A percentile compares a stretch with the other conserved stretches of the same genome.
Evolutionary conservation across 1,140 invertebrate genomes (phyloP).

Genomic region (Drosophila nigromelanica): DNA sequence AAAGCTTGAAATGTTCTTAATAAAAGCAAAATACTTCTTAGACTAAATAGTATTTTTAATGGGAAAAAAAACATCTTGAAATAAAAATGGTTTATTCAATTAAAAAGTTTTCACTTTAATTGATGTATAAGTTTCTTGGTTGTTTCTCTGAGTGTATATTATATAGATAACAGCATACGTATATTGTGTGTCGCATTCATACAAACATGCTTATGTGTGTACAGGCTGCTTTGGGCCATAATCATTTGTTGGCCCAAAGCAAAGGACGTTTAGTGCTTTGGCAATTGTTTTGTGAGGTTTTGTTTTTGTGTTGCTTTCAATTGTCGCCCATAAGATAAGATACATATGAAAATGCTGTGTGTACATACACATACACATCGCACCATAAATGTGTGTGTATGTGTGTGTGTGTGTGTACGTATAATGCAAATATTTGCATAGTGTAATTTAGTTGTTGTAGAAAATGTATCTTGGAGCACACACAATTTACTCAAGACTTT

Average conservation of each 20-base stretch:
- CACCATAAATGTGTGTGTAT: slow-evolving; percentile 10
- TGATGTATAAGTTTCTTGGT: too few relatives aligned
- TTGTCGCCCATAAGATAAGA: slow-evolving; percentile 34
- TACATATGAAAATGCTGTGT: slow-evolving; percentile 8
- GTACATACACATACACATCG: too few relatives aligned
- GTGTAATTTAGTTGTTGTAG: slow-evolving; percentile 79
- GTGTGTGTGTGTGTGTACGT: slow-evolving; percentile 1
- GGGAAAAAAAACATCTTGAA: too few relatives aligned
- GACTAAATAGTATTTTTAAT: too few relatives aligned
- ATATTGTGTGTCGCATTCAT: not conserved
- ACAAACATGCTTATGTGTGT: not conserved
- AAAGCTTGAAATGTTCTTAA: too few relatives aligned
- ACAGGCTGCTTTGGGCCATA: slow-evolving; percentile 14
- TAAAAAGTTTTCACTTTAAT: too few relatives aligned
- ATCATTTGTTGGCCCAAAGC: slow-evolving; percentile 35
- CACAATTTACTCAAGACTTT: slow-evolving; percentile 72
- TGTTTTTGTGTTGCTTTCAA: slow-evolving; percentile 48
- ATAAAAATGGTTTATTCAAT: too few relatives aligned
- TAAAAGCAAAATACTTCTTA: too few relatives aligned
- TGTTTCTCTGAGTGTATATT: not conserved
- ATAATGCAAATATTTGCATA: slow-evolving; percentile 73
- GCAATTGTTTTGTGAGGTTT: slow-evolving; percentile 46
- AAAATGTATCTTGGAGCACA: slow-evolving; percentile 61
- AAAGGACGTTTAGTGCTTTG: slow-evolving; percentile 48
- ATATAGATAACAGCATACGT: slow-evolving; percentile 2